These are phyloP conservation scores for Tadarida brasiliensis DNA, from an alignment of 2,797 vertebrate species.

Conservation along the genomic window DNA sequence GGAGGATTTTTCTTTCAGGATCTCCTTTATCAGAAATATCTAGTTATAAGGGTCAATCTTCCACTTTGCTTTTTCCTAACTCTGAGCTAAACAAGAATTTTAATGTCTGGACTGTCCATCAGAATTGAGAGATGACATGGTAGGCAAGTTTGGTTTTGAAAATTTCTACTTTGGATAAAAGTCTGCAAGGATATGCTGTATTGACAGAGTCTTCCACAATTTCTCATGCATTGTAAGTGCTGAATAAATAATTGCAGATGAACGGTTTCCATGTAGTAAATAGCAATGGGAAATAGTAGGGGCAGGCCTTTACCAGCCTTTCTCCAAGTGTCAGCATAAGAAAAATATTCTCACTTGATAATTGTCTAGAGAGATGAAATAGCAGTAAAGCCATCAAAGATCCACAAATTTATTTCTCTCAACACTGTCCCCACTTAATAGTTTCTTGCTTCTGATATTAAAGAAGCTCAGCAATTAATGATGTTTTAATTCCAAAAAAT, in stretches of 20 bases:
- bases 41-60: background rate
- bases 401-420: background rate
- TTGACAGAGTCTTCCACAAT: background rate
- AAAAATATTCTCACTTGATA: background rate
- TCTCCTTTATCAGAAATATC: background rate
- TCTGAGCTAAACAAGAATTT: conserved; percentile 13
- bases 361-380: background rate
- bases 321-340: background rate
- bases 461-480: background rate
- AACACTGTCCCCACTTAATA: background rate
- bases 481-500: background rate
- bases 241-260: background rate
- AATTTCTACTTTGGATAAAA: background rate
- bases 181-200: background rate
- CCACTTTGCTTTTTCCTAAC: background rate
- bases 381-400: background rate
- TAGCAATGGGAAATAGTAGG: background rate
- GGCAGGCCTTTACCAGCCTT: background rate
- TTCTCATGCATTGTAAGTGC: background rate
- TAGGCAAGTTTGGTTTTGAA: background rate
- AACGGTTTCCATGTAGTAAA: background rate
- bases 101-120: background rate
- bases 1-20: background rate
- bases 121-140: background rate
- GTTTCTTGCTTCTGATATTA: background rate